Percentiles rank a stretch among this genome's conserved stretches.
Conservation (phyloP, 1,140 invertebrate species). For the Andrena cerasifolii region DNA sequence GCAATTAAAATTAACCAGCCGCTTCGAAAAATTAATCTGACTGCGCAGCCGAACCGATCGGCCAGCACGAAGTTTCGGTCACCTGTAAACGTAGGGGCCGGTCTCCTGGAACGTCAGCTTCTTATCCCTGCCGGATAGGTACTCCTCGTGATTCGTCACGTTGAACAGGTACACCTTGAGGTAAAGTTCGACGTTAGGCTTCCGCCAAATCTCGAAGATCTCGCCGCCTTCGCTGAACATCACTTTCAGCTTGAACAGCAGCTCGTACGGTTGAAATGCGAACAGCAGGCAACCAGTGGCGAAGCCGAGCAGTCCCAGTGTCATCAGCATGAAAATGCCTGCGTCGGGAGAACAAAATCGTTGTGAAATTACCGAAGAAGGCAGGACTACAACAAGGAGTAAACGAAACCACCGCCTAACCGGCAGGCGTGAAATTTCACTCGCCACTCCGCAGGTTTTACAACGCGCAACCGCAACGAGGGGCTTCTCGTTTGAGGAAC, state of each 20-base stretch:
- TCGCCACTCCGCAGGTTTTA: background rate
- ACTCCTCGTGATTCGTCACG: slow-evolving; percentile 92
- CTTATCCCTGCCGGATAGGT: slow-evolving; percentile 86
- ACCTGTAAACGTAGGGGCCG: slow-evolving; percentile 96
- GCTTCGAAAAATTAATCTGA: background rate
- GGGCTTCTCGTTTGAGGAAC: too few relatives aligned
- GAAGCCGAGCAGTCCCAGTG: slow-evolving; percentile 86
- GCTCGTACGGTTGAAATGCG: slow-evolving; percentile 87
- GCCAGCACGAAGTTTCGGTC: too few relatives aligned
- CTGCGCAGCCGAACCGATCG: too few relatives aligned
- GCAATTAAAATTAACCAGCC: too few relatives aligned
- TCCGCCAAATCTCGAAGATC: slow-evolving; percentile 92
- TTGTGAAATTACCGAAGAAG: too few relatives aligned
- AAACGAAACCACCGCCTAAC: background rate
- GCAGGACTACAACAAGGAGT: too few relatives aligned
- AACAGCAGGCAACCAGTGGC: slow-evolving; percentile 84
- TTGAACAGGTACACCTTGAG: slow-evolving; percentile 94
- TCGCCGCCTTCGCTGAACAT: slow-evolving; percentile 88
- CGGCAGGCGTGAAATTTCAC: background rate
- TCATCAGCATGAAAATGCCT: slow-evolving; percentile 87
- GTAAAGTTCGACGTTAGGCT: slow-evolving; percentile 92
- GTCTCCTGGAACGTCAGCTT: slow-evolving; percentile 90
- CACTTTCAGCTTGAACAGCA: slow-evolving; percentile 90
- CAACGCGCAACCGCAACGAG: slow-evolving; percentile 2
- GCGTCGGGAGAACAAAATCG: slow-evolving; percentile 58